phyloP scores from a whole-genome alignment of 2,797 vertebrate genomes.

The Poecilia gillii region DNA sequence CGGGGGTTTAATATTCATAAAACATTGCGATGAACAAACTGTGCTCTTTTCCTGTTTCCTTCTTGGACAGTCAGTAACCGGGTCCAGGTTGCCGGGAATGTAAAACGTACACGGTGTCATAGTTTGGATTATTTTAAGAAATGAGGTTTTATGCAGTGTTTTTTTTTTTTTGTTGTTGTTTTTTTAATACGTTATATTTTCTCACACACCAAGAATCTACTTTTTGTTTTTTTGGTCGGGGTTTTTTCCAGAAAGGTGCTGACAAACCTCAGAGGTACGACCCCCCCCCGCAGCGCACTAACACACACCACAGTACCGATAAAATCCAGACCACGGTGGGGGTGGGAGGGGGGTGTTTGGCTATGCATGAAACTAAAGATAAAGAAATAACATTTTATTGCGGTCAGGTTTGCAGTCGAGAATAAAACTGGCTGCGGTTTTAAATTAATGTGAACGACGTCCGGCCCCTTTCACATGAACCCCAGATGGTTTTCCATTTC shows the following conservation, averaged over 20 bases:
- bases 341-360: constrained; percentile 71
- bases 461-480: constrained; percentile 56
- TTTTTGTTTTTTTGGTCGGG: constrained; percentile 29
- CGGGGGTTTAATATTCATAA: constrained; percentile 17
- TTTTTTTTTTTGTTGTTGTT: constrained; percentile 38
- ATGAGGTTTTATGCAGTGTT: constrained; percentile 52
- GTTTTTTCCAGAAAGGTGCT: constrained; percentile 57
- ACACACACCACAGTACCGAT: constrained; percentile 47
- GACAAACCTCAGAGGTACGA: constrained; percentile 69
- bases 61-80: constrained; percentile 35
- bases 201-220: constrained; percentile 18
- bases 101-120: constrained; percentile 63
- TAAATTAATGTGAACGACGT: constrained; percentile 67
- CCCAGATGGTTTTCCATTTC: constrained; percentile 37
- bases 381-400: constrained; percentile 68
- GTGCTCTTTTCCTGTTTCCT: constrained; percentile 49
- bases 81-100: constrained; percentile 67
- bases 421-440: constrained; percentile 46
- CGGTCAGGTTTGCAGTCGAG: constrained; percentile 35
- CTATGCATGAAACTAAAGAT: constrained; percentile 81
- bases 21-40: constrained; percentile 36
- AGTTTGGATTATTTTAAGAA: constrained; percentile 63
- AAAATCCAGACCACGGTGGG: constrained; percentile 47
- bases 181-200: constrained; percentile 49
- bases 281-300: constrained; percentile 36